Percentiles rank a stretch among this genome's conserved stretches.
phyloP scores from a whole-genome alignment of 2,888 invertebrate species.

The Sussaba pulchella region DNA sequence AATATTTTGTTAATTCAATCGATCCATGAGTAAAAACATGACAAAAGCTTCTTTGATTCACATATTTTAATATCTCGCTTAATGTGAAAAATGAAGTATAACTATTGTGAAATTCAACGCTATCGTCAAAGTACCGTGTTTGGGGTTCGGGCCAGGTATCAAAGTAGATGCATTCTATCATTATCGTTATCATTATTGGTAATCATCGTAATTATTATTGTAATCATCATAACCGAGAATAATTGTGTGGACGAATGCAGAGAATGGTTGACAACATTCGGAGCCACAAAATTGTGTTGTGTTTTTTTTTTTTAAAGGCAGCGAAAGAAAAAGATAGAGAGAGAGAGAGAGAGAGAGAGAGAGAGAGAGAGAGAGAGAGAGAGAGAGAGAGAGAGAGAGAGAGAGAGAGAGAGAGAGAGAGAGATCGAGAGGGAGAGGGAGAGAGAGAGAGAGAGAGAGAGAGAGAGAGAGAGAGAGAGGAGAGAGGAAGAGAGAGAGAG shows the following conservation, averaged over 20 bases:
- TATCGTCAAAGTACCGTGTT: slow-evolving; percentile 68
- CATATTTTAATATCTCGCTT: slow-evolving; percentile 13
- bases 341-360: slow-evolving; percentile 70
- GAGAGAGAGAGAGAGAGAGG: slow-evolving; percentile 71
- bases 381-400: slow-evolving; percentile 70
- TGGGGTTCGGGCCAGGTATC: slow-evolving; percentile 44
- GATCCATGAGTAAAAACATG: not conserved
- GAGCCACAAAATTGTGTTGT: slow-evolving; percentile 23
- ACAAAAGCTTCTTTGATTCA: too few relatives aligned
- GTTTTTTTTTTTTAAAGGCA: slow-evolving; percentile 57
- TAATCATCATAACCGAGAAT: slow-evolving; percentile 69
- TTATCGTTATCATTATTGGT: slow-evolving; percentile 57
- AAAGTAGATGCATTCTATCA: slow-evolving; percentile 63
- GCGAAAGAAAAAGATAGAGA: slow-evolving; percentile 59
- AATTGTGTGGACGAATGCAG: slow-evolving; percentile 75
- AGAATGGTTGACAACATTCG: slow-evolving; percentile 66
- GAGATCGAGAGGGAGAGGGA: too few relatives aligned
- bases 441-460: slow-evolving; percentile 70
- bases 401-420: slow-evolving; percentile 69
- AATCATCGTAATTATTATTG: slow-evolving; percentile 62
- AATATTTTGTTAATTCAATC: not conserved
- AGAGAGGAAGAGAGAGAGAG: slow-evolving; percentile 70
- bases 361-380: slow-evolving; percentile 70
- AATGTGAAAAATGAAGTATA: slow-evolving; percentile 77
- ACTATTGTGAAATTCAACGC: slow-evolving; percentile 75